A percentile compares a stretch with the other conserved stretches of the same genome.
Evolutionary conservation across 2,113 vertebrate genomes (phyloP).

Genomic region (Piprites chloris): DNA sequence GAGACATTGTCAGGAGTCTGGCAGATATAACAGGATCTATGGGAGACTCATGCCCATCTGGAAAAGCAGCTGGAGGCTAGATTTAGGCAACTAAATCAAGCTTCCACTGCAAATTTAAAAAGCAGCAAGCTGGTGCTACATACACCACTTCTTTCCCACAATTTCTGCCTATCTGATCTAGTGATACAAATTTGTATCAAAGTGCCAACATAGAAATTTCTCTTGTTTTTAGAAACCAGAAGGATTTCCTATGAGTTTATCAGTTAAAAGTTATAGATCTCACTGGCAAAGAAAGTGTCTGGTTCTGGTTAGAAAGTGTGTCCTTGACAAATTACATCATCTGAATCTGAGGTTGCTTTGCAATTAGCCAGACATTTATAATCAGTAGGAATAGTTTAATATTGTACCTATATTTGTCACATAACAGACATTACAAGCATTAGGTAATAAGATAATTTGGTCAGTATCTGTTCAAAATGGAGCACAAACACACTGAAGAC

Average conservation of each 20-base stretch:
- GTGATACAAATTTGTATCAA: background rate
- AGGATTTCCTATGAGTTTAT: background rate
- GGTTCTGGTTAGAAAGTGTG: background rate
- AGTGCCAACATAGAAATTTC: background rate
- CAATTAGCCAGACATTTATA: background rate
- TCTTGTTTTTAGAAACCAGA: background rate
- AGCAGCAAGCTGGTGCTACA: background rate
- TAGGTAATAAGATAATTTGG: background rate
- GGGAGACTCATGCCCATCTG: background rate
- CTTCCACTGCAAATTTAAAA: background rate
- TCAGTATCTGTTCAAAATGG: background rate
- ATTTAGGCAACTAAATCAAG: conserved; percentile 27
- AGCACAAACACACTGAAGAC: background rate
- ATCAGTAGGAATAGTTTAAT: background rate
- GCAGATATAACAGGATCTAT: background rate
- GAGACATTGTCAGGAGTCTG: background rate
- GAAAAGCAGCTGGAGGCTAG: conserved; percentile 17
- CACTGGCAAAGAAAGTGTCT: background rate
- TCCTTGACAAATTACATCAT: background rate
- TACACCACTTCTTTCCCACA: background rate
- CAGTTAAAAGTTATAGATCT: background rate
- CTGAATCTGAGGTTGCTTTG: background rate
- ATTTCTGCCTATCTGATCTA: background rate
- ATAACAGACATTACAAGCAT: background rate
- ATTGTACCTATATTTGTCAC: background rate